phyloP scores from a whole-genome alignment of 1,140 invertebrate genomes.

The Anoplolepis gracilipes region DNA sequence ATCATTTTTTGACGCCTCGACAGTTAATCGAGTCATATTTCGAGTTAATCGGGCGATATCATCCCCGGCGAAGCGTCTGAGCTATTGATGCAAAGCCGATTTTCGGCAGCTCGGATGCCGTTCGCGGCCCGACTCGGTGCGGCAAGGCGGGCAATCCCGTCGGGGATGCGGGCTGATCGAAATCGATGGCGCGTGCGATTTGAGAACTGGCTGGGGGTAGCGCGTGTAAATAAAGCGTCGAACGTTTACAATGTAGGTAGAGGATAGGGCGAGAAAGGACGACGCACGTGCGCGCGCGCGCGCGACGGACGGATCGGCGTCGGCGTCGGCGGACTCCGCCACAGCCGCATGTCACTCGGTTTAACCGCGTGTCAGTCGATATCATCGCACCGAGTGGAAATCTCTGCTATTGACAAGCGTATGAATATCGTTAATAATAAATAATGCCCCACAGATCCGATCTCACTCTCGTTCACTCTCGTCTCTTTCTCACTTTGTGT shows the following conservation, averaged over 20 bases:
- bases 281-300: slow-evolving; percentile 19
- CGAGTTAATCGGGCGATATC: slow-evolving; percentile 39
- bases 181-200: slow-evolving; percentile 75
- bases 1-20: slow-evolving; percentile 25
- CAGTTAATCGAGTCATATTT: slow-evolving; percentile 47
- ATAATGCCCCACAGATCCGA: slow-evolving; percentile 71
- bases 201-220: slow-evolving; percentile 53
- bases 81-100: slow-evolving; percentile 44
- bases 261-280: slow-evolving; percentile 60
- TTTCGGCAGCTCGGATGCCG: slow-evolving; percentile 25
- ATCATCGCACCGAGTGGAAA: slow-evolving; percentile 82
- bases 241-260: slow-evolving; percentile 75
- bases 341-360: slow-evolving; percentile 77
- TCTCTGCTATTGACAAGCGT: slow-evolving; percentile 82
- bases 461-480: background rate
- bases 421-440: slow-evolving; percentile 83
- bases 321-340: slow-evolving; percentile 68
- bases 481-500: slow-evolving; percentile 25
- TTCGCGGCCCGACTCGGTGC: too few relatives aligned
- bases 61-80: background rate
- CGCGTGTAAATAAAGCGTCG: slow-evolving; percentile 72
- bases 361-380: slow-evolving; percentile 81
- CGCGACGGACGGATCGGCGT: slow-evolving; percentile 64
- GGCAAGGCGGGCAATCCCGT: slow-evolving; percentile 7
- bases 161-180: slow-evolving; percentile 60